These are phyloP conservation scores for Oxyscelio sp. DNA, from an alignment of 2,888 invertebrate species.

Conservation along the genomic window DNA sequence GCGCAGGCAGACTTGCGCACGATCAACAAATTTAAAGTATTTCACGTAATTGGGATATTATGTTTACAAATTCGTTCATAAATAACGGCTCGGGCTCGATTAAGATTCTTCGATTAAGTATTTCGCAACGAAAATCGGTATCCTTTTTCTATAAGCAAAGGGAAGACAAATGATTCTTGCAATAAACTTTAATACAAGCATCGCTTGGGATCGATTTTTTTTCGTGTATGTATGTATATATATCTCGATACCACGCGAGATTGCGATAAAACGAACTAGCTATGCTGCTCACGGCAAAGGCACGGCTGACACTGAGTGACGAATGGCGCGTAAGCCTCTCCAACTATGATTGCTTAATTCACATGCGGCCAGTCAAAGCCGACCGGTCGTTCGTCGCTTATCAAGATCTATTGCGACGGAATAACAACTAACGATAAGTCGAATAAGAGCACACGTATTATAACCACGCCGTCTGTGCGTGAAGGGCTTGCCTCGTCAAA, in stretches of 20 bases:
- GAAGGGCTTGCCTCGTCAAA: constrained; percentile 63
- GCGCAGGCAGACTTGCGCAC: constrained; percentile 34
- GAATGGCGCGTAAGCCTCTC: constrained; percentile 81
- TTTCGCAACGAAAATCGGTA: constrained; percentile 60
- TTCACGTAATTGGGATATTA: constrained; percentile 49
- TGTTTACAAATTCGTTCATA: constrained; percentile 47
- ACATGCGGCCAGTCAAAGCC: constrained; percentile 82
- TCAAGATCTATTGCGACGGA: constrained; percentile 84
- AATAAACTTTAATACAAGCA: constrained; percentile 65
- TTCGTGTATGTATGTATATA: constrained; percentile 61
- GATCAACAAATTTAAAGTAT: constrained; percentile 25
- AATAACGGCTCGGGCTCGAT: constrained; percentile 51
- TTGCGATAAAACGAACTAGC: constrained; percentile 79
- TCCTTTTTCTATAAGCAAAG: constrained; percentile 63
- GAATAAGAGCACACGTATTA: constrained; percentile 71
- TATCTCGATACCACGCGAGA: constrained; percentile 76
- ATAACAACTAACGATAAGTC: constrained; percentile 83
- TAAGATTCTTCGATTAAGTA: constrained; percentile 56
- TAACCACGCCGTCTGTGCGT: constrained; percentile 59
- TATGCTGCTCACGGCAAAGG: constrained; percentile 81
- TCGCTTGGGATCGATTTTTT: constrained; percentile 70
- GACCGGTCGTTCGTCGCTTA: constrained; percentile 81
- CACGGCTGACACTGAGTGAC: constrained; percentile 83
- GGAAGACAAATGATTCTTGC: constrained; percentile 70
- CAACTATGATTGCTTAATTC: constrained; percentile 86